Evolutionary conservation across 53 echinoderm and acorn worm species (phyloP).

Genomic region (Apostichopus leukothele): DNA sequence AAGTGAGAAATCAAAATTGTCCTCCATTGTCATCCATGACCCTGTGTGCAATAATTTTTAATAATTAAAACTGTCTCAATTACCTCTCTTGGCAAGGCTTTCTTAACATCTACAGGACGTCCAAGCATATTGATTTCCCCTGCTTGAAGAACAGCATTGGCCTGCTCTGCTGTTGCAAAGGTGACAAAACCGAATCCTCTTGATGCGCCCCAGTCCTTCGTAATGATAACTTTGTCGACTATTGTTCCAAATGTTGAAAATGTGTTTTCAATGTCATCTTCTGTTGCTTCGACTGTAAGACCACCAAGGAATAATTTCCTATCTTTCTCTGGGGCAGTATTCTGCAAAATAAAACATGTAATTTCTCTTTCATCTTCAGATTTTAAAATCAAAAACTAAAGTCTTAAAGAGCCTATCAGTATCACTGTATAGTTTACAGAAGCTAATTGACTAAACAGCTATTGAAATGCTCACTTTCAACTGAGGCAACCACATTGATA

Average conservation of each 20-base stretch:
- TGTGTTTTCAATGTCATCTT: slow-evolving; percentile 11
- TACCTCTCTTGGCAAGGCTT: slow-evolving; percentile 78
- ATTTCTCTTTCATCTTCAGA: no score
- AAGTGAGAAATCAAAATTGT: no score
- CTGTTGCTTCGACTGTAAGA: background rate
- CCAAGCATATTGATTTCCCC: slow-evolving; percentile 23
- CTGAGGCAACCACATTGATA: no score
- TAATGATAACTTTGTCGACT: slow-evolving; percentile 48
- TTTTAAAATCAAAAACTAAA: no score
- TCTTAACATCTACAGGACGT: slow-evolving; percentile 62
- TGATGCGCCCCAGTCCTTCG: slow-evolving; percentile 50
- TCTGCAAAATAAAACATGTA: background rate
- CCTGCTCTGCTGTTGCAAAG: slow-evolving; percentile 55
- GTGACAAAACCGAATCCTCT: slow-evolving; percentile 83
- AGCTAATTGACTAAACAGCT: no score
- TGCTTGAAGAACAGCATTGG: slow-evolving; percentile 52
- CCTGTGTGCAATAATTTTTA: no score
- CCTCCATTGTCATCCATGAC: no score
- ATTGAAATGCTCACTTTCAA: no score
- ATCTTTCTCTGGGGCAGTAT: background rate
- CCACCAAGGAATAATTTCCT: slow-evolving; percentile 18
- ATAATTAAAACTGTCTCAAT: background rate
- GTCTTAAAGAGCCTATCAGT: no score
- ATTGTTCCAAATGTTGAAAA: slow-evolving; percentile 8
- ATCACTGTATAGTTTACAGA: no score